Evolutionary conservation across 2,113 vertebrate genomes (phyloP).

Genomic region (Nyctereutes procyonoides): DNA sequence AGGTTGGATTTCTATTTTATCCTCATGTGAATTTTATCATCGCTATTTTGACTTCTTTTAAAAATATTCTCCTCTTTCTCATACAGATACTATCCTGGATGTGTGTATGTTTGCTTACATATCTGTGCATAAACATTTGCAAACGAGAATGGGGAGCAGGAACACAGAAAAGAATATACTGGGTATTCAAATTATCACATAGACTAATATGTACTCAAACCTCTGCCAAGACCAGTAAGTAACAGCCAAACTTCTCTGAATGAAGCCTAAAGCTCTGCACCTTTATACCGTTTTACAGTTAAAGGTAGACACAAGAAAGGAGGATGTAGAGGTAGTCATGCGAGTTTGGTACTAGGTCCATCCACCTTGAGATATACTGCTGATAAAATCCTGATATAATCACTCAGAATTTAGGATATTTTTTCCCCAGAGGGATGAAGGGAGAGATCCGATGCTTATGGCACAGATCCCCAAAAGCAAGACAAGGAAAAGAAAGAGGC

Average conservation of each 20-base stretch:
- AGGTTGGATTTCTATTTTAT: not conserved
- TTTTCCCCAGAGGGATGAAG: not conserved
- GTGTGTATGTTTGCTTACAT: not conserved
- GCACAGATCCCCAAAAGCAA: not conserved
- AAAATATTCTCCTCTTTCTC: not conserved
- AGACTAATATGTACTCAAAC: not conserved
- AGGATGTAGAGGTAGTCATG: not conserved
- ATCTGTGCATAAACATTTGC: not conserved
- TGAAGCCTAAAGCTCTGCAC: not conserved
- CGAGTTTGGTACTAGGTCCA: not conserved
- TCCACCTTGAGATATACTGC: not conserved
- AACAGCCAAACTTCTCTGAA: not conserved
- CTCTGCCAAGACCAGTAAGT: not conserved
- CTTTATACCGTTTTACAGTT: not conserved
- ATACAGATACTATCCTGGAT: not conserved
- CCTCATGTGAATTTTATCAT: not conserved
- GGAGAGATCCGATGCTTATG: not conserved
- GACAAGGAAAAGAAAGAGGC: not conserved
- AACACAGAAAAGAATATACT: not conserved
- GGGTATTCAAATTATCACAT: rapidly evolving
- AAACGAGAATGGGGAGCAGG: not conserved
- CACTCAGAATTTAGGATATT: not conserved
- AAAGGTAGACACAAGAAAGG: not conserved
- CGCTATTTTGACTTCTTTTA: not conserved
- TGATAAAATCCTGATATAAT: not conserved